Percentiles rank a stretch among this genome's conserved stretches.
Evolutionary conservation across 1,140 invertebrate genomes (phyloP).

Genomic region (Forficula auricularia): DNA sequence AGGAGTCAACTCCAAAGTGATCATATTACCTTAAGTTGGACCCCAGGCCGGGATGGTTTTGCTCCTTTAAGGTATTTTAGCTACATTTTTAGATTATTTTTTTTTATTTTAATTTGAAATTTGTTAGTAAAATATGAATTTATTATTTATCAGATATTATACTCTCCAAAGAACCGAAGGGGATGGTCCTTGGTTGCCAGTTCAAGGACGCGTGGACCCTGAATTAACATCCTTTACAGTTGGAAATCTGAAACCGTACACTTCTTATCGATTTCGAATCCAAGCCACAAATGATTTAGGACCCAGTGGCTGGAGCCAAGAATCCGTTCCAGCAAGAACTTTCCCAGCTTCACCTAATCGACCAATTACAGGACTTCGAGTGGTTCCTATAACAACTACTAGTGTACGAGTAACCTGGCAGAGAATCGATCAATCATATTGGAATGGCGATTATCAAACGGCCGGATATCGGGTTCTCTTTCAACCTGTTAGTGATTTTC

Average conservation of each 20-base stretch:
- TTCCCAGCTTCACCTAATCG: slow-evolving; percentile 77
- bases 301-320: slow-evolving; percentile 73
- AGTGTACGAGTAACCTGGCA: slow-evolving; percentile 77
- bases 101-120: too few species aligned
- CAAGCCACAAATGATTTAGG: slow-evolving; percentile 93
- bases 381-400: slow-evolving; percentile 80
- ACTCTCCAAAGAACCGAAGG: slow-evolving; percentile 77
- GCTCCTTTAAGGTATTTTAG: slow-evolving; percentile 72
- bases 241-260: slow-evolving; percentile 68
- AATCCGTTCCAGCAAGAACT: slow-evolving; percentile 75
- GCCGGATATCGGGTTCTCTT: slow-evolving; percentile 79
- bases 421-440: slow-evolving; percentile 51
- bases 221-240: slow-evolving; percentile 67
- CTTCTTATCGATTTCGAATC: slow-evolving; percentile 81
- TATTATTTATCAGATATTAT: slow-evolving; percentile 51
- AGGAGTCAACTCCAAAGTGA: slow-evolving; percentile 73
- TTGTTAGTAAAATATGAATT: too few species aligned
- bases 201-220: slow-evolving; percentile 69
- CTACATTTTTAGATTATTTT: too few species aligned
- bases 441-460: slow-evolving; percentile 74
- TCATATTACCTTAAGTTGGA: slow-evolving; percentile 89
- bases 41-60: slow-evolving; percentile 78
- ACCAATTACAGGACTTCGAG: slow-evolving; percentile 61
- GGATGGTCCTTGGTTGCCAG: slow-evolving; percentile 58
- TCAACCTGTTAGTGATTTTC: slow-evolving; percentile 71